A percentile compares a stretch with the other conserved stretches of the same genome.
phyloP scores from a whole-genome alignment of 1,140 invertebrate genomes.

The Leptinotarsa texana region DNA sequence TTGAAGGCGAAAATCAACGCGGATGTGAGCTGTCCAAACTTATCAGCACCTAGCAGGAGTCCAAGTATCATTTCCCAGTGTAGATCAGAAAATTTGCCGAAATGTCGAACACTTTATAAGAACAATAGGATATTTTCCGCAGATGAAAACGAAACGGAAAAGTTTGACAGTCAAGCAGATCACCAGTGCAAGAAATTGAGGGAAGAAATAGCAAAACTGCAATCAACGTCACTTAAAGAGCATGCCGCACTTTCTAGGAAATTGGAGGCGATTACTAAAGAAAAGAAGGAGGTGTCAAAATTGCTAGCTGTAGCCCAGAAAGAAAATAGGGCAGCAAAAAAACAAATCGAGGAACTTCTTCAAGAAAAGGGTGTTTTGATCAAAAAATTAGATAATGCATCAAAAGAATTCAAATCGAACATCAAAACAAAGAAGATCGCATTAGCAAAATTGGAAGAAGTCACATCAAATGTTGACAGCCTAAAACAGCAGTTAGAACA shows the following conservation, averaged over 20 bases:
- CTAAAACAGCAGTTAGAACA: slow-evolving; percentile 40
- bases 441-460: slow-evolving; percentile 44
- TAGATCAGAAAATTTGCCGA: neutral
- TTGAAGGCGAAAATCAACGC: neutral
- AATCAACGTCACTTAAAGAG: slow-evolving; percentile 44
- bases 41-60: neutral
- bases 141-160: neutral
- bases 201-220: slow-evolving; percentile 34
- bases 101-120: slow-evolving; percentile 17
- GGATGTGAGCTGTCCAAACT: slow-evolving; percentile 12
- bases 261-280: slow-evolving; percentile 38
- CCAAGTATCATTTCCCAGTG: slow-evolving; percentile 9
- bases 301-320: slow-evolving; percentile 36
- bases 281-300: slow-evolving; percentile 42
- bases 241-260: slow-evolving; percentile 40
- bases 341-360: slow-evolving; percentile 44
- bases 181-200: slow-evolving; percentile 21
- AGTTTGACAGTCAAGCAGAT: neutral
- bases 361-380: slow-evolving; percentile 39
- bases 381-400: slow-evolving; percentile 42
- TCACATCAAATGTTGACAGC: slow-evolving; percentile 33
- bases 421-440: slow-evolving; percentile 44
- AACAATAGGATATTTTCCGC: slow-evolving; percentile 16
- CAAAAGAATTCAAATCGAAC: slow-evolving; percentile 43
- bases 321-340: slow-evolving; percentile 44